Conservation (phyloP, 1,140 invertebrate genomes). For the Eriosoma lanigerum region DNA sequence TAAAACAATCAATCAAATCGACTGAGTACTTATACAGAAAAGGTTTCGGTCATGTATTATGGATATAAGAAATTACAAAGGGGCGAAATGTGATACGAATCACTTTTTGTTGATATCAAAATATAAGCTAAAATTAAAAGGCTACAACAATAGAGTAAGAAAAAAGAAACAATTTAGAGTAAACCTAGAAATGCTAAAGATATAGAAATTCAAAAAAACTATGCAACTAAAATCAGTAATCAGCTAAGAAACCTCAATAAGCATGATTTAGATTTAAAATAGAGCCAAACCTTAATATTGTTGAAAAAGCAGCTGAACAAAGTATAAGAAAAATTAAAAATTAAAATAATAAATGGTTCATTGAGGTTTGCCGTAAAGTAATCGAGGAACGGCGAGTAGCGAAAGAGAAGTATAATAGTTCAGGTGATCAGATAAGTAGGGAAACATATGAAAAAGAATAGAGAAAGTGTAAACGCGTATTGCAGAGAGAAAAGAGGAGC, state of each 20-base stretch:
- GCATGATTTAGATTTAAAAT: constrained; percentile 29
- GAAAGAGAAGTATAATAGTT: constrained; percentile 23
- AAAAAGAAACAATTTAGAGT: too few relatives aligned
- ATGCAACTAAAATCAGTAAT: constrained; percentile 36
- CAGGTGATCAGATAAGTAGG: too few relatives aligned
- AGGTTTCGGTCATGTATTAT: constrained; percentile 37
- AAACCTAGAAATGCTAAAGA: constrained; percentile 40
- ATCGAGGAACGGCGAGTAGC: not conserved
- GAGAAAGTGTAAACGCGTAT: constrained; percentile 4
- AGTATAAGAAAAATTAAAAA: constrained; percentile 7
- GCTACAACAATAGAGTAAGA: too few relatives aligned
- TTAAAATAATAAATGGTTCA: constrained; percentile 27
- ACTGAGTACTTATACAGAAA: constrained; percentile 53
- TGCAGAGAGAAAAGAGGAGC: constrained; percentile 20
- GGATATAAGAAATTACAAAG: constrained; percentile 51
- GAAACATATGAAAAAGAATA: constrained; percentile 9
- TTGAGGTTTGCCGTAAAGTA: constrained; percentile 19
- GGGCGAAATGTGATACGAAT: constrained; percentile 52
- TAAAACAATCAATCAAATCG: constrained; percentile 53
- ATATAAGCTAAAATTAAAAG: constrained; percentile 48
- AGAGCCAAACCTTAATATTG: constrained; percentile 6
- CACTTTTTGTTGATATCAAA: constrained; percentile 53
- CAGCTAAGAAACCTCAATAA: constrained; percentile 10
- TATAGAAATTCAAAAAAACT: constrained; percentile 47
- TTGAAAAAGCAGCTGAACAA: constrained; percentile 24